phyloP scores from a whole-genome alignment of 2,113 vertebrate genomes.

The Callocephalon fimbriatum region DNA sequence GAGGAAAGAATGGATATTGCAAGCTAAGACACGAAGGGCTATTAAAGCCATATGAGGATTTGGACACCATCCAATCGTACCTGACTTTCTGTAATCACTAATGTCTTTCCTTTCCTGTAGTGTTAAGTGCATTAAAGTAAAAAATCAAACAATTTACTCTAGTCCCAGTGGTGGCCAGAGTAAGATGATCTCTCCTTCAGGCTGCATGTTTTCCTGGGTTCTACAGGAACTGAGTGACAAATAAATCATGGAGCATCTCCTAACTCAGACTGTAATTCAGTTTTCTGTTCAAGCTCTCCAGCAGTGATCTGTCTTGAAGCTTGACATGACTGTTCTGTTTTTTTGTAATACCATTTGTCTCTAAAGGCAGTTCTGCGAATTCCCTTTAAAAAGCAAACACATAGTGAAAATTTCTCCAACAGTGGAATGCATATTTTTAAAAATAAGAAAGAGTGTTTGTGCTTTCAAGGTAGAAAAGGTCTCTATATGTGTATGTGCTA shows the following conservation, averaged over 20 bases:
- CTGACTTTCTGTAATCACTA: neutral
- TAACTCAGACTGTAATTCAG: constrained; percentile 23
- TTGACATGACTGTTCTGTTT: neutral
- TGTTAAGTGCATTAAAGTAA: neutral
- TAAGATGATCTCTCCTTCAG: constrained; percentile 1
- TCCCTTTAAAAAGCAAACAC: neutral
- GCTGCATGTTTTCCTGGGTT: constrained; percentile 25
- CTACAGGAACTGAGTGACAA: neutral
- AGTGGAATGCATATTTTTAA: neutral
- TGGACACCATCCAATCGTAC: neutral
- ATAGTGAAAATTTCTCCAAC: neutral
- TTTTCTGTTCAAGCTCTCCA: constrained; percentile 21
- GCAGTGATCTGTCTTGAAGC: neutral
- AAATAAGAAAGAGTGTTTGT: neutral
- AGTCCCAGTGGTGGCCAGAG: neutral
- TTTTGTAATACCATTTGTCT: neutral
- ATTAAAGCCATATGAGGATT: neutral
- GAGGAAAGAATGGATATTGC: neutral
- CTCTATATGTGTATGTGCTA: neutral
- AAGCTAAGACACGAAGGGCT: neutral
- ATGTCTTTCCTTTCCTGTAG: neutral
- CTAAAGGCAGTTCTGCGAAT: neutral
- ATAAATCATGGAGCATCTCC: constrained; percentile 1
- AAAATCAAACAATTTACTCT: neutral
- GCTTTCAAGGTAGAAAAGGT: neutral